These are phyloP conservation scores for Ptychadena robeensis DNA, from an alignment of 2,797 vertebrate species.

Conservation along the genomic window DNA sequence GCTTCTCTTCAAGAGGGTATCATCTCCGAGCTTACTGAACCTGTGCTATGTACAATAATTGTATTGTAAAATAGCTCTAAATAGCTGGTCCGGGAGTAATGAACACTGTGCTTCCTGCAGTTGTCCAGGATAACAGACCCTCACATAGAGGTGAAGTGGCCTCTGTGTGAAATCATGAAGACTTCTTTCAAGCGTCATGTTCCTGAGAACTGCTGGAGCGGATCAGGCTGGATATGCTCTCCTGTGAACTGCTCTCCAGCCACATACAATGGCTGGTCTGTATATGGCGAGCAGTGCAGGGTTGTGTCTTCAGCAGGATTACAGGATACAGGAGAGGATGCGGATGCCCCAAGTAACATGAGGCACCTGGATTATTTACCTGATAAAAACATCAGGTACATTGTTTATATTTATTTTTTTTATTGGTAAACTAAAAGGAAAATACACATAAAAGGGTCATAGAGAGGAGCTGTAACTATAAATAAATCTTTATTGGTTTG, in stretches of 20 bases:
- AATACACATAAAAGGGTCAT: no score
- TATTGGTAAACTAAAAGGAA: no score
- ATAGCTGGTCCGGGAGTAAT: neutral
- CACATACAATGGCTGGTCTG: conserved; percentile 38
- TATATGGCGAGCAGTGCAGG: neutral
- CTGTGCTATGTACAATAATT: neutral
- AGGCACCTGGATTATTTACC: neutral
- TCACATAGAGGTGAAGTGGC: neutral
- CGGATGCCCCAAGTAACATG: neutral
- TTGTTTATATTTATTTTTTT: neutral
- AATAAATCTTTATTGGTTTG: neutral
- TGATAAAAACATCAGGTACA: neutral
- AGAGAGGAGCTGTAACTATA: no score
- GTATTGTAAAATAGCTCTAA: neutral
- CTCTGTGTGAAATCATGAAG: conserved; percentile 3
- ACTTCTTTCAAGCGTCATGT: neutral
- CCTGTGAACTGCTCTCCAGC: neutral
- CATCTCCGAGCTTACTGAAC: neutral
- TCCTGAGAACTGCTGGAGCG: conserved; percentile 2
- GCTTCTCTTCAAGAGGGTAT: neutral
- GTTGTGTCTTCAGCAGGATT: neutral
- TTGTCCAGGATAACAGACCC: neutral
- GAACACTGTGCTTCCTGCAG: neutral
- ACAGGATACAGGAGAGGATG: conserved; percentile 19
- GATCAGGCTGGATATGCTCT: neutral